Percentiles rank a stretch among this genome's conserved stretches.
Conservation (phyloP, 2,888 invertebrate species). For the Drosophila algonquin region DNA sequence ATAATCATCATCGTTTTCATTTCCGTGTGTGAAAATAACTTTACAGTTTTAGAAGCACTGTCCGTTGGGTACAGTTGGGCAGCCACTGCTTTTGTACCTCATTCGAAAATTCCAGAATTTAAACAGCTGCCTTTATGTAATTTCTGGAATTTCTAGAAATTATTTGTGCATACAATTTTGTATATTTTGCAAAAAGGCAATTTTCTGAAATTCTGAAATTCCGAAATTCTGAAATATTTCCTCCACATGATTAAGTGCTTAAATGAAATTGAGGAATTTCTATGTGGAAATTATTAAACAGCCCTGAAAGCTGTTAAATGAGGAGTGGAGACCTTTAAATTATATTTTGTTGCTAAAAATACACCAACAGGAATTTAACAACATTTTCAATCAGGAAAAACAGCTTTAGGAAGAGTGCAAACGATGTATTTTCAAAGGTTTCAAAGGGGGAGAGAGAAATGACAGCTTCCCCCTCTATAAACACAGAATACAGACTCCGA, state of each 20-base stretch:
- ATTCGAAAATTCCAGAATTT: background rate
- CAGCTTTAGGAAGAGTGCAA: background rate
- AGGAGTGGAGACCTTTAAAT: no score
- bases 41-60: background rate
- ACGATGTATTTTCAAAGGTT: background rate
- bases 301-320: background rate
- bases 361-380: no score
- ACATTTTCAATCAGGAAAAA: background rate
- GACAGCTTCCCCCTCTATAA: background rate
- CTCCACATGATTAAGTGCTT: background rate
- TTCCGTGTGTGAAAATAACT: constrained; percentile 14
- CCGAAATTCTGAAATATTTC: background rate
- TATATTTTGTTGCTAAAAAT: no score
- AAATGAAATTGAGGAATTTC: background rate
- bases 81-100: background rate
- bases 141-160: background rate
- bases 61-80: background rate
- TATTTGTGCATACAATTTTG: no score
- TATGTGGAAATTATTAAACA: background rate
- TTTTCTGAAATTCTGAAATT: no score
- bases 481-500: background rate
- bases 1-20: constrained; percentile 1
- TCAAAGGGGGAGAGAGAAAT: no score
- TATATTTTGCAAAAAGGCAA: no score
- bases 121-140: background rate